Evolutionary conservation across 2,888 invertebrate species (phyloP), one percentile per base, ranked within the genome.

Genomic region (Eupithecia vulgata): DNA sequence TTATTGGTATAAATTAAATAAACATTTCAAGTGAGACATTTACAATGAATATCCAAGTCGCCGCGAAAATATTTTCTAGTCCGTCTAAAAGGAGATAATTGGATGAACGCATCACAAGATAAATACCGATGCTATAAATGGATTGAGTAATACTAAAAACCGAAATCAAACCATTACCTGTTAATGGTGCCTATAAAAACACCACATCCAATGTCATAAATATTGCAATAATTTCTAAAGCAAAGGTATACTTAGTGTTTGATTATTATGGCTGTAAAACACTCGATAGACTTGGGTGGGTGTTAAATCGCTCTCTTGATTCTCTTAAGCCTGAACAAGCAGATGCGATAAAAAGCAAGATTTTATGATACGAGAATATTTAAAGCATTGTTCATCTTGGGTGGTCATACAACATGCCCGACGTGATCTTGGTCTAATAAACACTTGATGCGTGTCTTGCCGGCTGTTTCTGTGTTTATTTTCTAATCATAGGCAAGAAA

Each of bases 1-100:
- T 91, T 92, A 93, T 92, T 88, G 87, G 90, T 89, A 91, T 92
- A 90, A 90, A 93, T 91, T 90, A 92, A 92, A 93, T 91, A 93
- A 93, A 93, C 91, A 92, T 90, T 85, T 92, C 92, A 90, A 90
- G 85, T 87, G 85, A 83, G 91, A 90, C 91, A 82, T 89, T 90
- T 88, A 91, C 87, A 90, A 89, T 87, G 87, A 88, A 91, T 89
- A 87, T 85, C 81, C 80, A 81, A 88, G 87, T 87, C 85, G 83
- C 85, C 85, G 90, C 91, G 80, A 91, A 90, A 88, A 89, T 78
- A 79, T 78, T 75, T 25, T 78, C 78, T 75, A 77, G 83, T 83
- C 80, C 81, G 79, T 82, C 78, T 76, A 80, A 72, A 81, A 81
- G 57, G 57, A 57, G 83, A 83, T 89, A 88, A 90, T 89, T 88